Evolutionary conservation across 23 tunicate species (phyloP).

Genomic region (Halocynthia aurantium): DNA sequence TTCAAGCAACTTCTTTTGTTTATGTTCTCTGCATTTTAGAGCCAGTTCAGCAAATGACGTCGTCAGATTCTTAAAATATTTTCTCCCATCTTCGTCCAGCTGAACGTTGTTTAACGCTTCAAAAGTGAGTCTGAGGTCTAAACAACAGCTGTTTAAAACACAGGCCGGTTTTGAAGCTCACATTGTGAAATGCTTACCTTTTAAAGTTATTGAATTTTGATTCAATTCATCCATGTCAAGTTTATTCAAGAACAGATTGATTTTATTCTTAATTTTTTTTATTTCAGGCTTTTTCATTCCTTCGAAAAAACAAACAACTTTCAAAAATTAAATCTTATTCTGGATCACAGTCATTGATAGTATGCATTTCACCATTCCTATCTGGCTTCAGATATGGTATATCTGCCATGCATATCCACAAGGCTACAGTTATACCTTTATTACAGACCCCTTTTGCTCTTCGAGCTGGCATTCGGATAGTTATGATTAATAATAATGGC

Average conservation of each 20-base stretch:
- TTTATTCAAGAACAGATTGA: slow-evolving; percentile 43
- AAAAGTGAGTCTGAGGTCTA: slow-evolving; percentile 49
- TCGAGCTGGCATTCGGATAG: too few species aligned
- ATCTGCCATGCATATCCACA: too few species aligned
- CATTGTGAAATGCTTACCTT: slow-evolving; percentile 30
- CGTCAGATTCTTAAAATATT: slow-evolving; percentile 49
- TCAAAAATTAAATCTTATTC: too few species aligned
- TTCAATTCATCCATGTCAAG: slow-evolving; percentile 41
- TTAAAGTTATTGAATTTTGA: slow-evolving; percentile 22
- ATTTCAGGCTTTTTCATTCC: slow-evolving; percentile 14
- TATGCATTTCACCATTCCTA: too few species aligned
- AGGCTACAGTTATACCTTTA: too few species aligned
- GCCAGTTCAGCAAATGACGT: slow-evolving; percentile 15
- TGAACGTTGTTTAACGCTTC: slow-evolving; percentile 32
- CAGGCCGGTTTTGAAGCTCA: background rate
- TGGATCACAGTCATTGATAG: too few species aligned
- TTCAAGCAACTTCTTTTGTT: slow-evolving; percentile 2
- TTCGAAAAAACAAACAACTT: too few species aligned
- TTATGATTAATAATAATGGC: too few species aligned
- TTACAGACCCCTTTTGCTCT: too few species aligned
- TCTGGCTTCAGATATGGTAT: too few species aligned
- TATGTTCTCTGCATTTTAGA: slow-evolving; percentile 1
- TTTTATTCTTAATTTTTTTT: slow-evolving; percentile 28
- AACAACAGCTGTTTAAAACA: background rate
- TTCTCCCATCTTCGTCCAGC: slow-evolving; percentile 51